Base-by-base conservation (phyloP, 2,113 vertebrate species). In the Puntigrus tetrazona region DNA sequence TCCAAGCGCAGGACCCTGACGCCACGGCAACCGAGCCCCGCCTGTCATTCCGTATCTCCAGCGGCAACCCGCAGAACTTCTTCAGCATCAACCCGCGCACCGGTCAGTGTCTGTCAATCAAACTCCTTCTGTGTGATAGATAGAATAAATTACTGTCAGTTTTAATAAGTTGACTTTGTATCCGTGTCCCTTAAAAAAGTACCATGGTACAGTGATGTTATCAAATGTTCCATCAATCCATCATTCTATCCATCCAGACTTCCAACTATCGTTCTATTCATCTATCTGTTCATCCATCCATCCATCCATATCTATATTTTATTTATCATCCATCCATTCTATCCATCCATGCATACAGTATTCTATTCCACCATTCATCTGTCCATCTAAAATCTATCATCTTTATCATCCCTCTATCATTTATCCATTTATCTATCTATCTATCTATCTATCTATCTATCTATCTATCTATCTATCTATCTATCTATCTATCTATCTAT, bases 41-140 rank as follows among this genome's bases (percentile, higher is more conserved):
- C 41, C 93, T 99, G 87, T 95, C 85, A 29, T 99, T 96, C 90
- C 93, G 95, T 82, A 98, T 99, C 89, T 93, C 97, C 84, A 98
- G 97, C 52, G 98, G 98, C 80, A 99, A 99, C 89, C 97, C 98
- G 3, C 97, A 99, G 93, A 99, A 99, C 88, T 98, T 99, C 91
- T 99, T 99, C 67, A 94, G 92, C 77, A 97, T 99, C 92, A 96
- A 97, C 87, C 55, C 93, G 27, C 97, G 94, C 89, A 98, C 96
- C 90, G 98, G 98, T 99, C 93, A 94, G 87, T 20, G 84, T 18
- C 67, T 72, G 55, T 73, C 25, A 57, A 36, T 59, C 84, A 83
- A 22, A 50, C 27, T 57, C 2, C 3, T 36, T 77, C 27, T 50
- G 22, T 50, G n/a, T 82, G 69, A 27, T 18, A 1, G 76, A 43